phyloP scores from a whole-genome alignment of 2,113 vertebrate genomes.

The Pseudorhombus dupliciocellatus region DNA sequence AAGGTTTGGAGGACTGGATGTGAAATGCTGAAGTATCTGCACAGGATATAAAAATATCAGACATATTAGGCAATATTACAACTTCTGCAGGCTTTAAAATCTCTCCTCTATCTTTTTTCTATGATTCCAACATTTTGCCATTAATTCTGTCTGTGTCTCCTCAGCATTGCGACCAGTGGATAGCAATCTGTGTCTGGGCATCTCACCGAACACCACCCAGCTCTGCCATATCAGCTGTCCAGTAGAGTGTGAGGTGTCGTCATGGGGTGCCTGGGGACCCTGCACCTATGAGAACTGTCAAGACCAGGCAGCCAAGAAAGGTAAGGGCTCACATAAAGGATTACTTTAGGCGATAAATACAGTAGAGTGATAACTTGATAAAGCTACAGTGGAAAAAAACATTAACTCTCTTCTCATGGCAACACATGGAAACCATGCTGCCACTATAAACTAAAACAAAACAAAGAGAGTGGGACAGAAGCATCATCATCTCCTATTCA shows the following conservation, averaged over 20 bases:
- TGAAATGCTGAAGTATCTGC: too few species aligned
- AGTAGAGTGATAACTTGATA: too few species aligned
- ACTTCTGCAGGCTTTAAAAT: too few species aligned
- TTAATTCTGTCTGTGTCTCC: slow-evolving; percentile 24
- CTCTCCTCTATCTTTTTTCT: too few species aligned
- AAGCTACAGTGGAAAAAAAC: too few species aligned
- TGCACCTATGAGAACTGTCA: slow-evolving; percentile 95
- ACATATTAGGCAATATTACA: too few species aligned
- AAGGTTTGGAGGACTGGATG: too few species aligned
- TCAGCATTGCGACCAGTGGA: slow-evolving; percentile 90
- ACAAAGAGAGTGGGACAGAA: neutral
- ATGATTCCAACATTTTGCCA: neutral
- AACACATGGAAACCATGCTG: neutral
- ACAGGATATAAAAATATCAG: too few species aligned
- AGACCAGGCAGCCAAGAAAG: slow-evolving; percentile 92
- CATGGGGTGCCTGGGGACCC: slow-evolving; percentile 95
- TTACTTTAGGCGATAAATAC: too few species aligned
- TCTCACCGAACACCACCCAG: slow-evolving; percentile 88
- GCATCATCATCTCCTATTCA: neutral
- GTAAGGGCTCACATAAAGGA: slow-evolving; percentile 69
- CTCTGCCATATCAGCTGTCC: slow-evolving; percentile 94
- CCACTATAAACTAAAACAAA: neutral
- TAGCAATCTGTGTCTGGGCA: slow-evolving; percentile 83
- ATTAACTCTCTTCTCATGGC: neutral
- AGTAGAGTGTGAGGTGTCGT: slow-evolving; percentile 90